Conservation (phyloP, 2,888 invertebrate species). For the Chymomyza procnemis region DNA sequence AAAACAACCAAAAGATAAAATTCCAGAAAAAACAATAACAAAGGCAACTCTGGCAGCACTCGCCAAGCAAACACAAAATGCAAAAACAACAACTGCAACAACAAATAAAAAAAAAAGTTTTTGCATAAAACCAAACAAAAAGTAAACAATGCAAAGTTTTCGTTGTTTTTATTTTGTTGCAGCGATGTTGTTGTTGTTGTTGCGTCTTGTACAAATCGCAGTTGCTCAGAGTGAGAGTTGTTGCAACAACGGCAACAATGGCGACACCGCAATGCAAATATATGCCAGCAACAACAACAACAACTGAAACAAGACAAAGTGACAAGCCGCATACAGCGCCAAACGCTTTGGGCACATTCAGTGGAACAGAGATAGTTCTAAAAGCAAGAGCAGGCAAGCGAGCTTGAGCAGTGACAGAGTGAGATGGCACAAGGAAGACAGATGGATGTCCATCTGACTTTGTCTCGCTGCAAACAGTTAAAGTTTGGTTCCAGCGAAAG, state of each 20-base stretch:
- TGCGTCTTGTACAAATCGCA: conserved; percentile 49
- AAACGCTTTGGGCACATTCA: conserved; percentile 43
- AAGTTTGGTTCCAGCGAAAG: conserved; percentile 13
- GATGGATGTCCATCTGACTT: conserved; percentile 41
- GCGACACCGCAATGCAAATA: conserved; percentile 69
- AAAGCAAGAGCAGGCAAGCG: conserved; percentile 18
- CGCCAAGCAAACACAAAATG: background rate
- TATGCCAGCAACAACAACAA: conserved; percentile 49
- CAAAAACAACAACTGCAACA: conserved; percentile 2
- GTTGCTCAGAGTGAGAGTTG: conserved; percentile 25
- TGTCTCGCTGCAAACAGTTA: background rate
- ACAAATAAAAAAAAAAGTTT: conserved; percentile 32
- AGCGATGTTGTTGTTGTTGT: conserved; percentile 38
- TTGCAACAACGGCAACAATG: conserved; percentile 20
- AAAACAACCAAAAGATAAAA: conserved; percentile 45
- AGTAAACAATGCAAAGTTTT: conserved; percentile 63
- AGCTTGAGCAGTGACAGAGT: background rate
- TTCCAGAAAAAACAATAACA: conserved; percentile 8
- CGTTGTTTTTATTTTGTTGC: background rate
- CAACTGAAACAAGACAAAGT: conserved; percentile 56
- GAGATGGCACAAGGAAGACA: conserved; percentile 25
- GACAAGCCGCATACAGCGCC: conserved; percentile 59
- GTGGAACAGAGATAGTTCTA: too few species aligned
- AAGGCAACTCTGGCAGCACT: conserved; percentile 12
- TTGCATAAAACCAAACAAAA: conserved; percentile 57